These are phyloP conservation scores for Escarpia spicata DNA, from an alignment of 2,888 invertebrate species.

Conservation along the genomic window DNA sequence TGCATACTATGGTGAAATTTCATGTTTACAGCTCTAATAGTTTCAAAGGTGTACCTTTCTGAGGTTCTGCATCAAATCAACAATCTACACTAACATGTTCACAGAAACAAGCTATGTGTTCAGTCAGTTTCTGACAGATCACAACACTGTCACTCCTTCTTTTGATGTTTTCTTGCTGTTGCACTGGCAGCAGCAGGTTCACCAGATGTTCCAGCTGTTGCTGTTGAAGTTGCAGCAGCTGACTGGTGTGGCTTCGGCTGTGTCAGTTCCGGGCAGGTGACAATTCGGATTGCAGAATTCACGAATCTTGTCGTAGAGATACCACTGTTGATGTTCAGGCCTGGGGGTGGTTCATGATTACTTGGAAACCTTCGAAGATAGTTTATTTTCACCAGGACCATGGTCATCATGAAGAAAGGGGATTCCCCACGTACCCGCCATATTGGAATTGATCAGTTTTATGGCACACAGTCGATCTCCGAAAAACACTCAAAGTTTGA, in stretches of 20 bases:
- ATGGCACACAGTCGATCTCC: too few relatives aligned
- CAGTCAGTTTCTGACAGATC: background rate
- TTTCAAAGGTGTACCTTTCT: background rate
- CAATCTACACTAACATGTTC: background rate
- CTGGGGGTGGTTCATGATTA: background rate
- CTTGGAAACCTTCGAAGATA: too few relatives aligned
- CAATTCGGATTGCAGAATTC: background rate
- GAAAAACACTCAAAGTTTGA: too few relatives aligned
- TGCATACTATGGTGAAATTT: background rate
- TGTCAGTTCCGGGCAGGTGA: background rate
- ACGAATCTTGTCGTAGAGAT: background rate
- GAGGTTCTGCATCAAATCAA: background rate
- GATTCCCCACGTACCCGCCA: too few relatives aligned
- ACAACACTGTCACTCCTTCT: background rate
- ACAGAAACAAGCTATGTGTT: background rate
- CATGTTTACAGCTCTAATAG: background rate
- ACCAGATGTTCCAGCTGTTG: background rate
- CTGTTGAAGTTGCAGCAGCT: background rate
- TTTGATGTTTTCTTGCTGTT: background rate
- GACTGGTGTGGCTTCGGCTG: background rate
- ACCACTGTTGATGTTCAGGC: background rate
- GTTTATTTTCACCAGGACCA: too few relatives aligned
- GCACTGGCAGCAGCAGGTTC: background rate
- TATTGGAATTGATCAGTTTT: too few relatives aligned
- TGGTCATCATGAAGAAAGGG: too few relatives aligned